phyloP scores from a whole-genome alignment of 2,888 invertebrate species.

The Pollenia labialis region DNA sequence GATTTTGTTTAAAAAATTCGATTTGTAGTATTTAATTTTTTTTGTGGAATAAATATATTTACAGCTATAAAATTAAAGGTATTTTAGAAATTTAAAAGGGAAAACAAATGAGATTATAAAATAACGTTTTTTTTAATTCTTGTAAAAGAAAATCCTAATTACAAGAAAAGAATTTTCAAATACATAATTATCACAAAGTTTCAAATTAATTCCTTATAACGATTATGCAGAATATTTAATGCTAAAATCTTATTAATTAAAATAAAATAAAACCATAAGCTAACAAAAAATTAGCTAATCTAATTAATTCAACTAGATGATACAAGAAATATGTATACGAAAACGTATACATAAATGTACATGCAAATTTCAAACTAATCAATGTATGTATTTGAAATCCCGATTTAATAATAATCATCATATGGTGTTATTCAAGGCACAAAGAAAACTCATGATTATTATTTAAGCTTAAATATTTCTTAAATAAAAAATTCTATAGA shows the following conservation, averaged over 20 bases:
- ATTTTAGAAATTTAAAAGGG: conserved; percentile 14
- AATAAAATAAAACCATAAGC: too few relatives aligned
- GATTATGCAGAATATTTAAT: too few relatives aligned
- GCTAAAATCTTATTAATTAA: too few relatives aligned
- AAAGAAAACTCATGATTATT: not conserved
- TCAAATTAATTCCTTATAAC: too few relatives aligned
- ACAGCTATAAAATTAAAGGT: conserved; percentile 73
- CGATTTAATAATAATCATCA: not conserved
- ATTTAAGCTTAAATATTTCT: not conserved
- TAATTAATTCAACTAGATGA: too few relatives aligned
- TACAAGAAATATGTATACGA: too few relatives aligned
- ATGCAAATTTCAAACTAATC: not conserved
- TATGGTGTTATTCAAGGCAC: not conserved
- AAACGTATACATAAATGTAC: not conserved
- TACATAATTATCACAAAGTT: too few relatives aligned
- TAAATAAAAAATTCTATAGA: not conserved
- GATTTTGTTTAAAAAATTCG: conserved; percentile 46
- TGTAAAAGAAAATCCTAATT: too few relatives aligned
- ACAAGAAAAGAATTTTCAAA: too few relatives aligned
- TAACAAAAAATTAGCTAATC: too few relatives aligned
- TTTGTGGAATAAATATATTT: conserved; percentile 77
- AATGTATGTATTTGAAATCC: not conserved
- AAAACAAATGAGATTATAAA: too few relatives aligned
- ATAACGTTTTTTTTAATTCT: too few relatives aligned
- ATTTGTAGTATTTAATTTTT: conserved; percentile 79